phyloP scores from a whole-genome alignment of 2,888 invertebrate genomes.

The Tipula vernalis region DNA sequence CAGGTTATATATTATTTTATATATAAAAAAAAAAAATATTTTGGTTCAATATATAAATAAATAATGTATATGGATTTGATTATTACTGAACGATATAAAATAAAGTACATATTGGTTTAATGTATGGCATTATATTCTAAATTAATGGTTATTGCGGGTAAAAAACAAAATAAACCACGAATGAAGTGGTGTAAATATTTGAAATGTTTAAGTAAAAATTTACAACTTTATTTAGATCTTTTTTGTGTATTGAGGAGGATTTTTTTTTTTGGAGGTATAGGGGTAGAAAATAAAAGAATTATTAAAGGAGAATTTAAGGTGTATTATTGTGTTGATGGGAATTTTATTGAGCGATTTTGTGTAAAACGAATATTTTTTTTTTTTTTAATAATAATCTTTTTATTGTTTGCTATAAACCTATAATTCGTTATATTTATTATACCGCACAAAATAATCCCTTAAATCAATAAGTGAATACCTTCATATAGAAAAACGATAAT shows the following conservation, averaged over 20 bases:
- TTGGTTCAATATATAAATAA: background rate
- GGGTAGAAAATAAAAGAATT: background rate
- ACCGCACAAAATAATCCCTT: background rate
- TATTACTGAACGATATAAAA: background rate
- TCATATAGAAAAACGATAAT: background rate
- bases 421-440: background rate
- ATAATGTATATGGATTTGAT: conserved; percentile 4
- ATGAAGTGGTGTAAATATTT: background rate
- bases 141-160: conserved; percentile 1
- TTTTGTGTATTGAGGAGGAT: background rate
- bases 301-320: background rate
- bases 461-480: background rate
- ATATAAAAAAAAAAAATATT: background rate
- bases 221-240: background rate
- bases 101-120: conserved; percentile 4
- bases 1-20: background rate
- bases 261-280: background rate
- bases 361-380: background rate
- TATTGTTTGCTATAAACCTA: background rate
- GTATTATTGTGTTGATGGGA: background rate
- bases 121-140: background rate
- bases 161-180: background rate
- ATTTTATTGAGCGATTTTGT: background rate
- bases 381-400: background rate
- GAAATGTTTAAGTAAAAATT: background rate